Evolutionary conservation across 2,113 vertebrate genomes (phyloP), one percentile per base, ranked within the genome.

Genomic region (Hippocampus abdominalis): DNA sequence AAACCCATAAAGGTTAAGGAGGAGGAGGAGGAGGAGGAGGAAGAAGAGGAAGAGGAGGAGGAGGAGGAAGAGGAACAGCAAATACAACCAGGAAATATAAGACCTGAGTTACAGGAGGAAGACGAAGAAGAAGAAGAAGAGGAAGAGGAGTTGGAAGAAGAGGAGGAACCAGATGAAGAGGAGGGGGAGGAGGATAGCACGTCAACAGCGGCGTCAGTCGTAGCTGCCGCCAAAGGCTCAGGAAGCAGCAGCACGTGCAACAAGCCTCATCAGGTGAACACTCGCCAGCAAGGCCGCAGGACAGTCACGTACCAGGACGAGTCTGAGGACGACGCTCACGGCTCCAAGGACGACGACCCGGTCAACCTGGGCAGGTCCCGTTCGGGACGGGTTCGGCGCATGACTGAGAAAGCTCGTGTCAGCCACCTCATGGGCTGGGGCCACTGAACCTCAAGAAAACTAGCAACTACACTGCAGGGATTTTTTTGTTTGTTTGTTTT

Each of bases 341-440:
- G 42, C 42, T 44, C 42, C 42, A 44, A 44, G 42, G 93, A 92
- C 66, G 93, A 94, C 53, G 97, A 98, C 94, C 96, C 95, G 46
- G 92, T 98, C 83, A 98, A 98, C 91, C 93, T 99, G 81, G 97
- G 97, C 83, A 94, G 88, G 89, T 99, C 97, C 68, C 94, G 97
- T 77, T 99, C 96, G 66, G 97, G 97, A 87, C 93, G 97, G 86
- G 94, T 99, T 72, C 94, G 97, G 40, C 96, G 96, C 83, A 99
- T 99, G 97, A 99, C 97, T 9, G 97, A 99, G 90, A 96, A 97
- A 88, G 97, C 97, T 83, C 94, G 96, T 78, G 96, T 98, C 89
- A 99, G 97, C 90, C 97, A 99, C 89, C 95, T 99, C 61, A 99
- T 99, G 97, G 97, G 97, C 84, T 99, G 97, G 97, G 92, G 96